These are phyloP conservation scores for Parnassius glacialis DNA, from an alignment of 2,888 invertebrate species.

Conservation along the genomic window DNA sequence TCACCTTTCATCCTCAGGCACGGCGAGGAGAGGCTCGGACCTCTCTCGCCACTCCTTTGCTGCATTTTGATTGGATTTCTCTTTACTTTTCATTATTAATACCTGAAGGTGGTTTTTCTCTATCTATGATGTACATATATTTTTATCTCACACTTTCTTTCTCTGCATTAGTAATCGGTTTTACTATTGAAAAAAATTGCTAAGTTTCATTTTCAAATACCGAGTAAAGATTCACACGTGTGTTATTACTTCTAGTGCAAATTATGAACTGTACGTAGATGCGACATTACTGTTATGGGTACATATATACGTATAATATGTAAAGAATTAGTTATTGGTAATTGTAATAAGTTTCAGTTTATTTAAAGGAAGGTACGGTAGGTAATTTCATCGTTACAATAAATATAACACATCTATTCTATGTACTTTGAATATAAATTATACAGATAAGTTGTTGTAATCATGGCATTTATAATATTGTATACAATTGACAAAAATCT, in stretches of 20 bases:
- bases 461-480: too few species aligned
- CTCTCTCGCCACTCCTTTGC: constrained; percentile 63
- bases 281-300: constrained; percentile 36
- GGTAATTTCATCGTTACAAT: background rate
- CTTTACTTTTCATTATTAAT: constrained; percentile 66
- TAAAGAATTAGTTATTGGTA: constrained; percentile 54
- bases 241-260: constrained; percentile 41
- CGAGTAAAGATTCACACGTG: constrained; percentile 33
- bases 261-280: constrained; percentile 47
- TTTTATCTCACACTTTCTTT: constrained; percentile 13
- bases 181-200: constrained; percentile 26
- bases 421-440: too few species aligned
- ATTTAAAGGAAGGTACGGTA: constrained; percentile 4
- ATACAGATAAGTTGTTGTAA: too few species aligned
- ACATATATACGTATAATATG: constrained; percentile 43
- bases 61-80: constrained; percentile 65
- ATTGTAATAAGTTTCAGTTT: constrained; percentile 44
- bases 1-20: constrained; percentile 79
- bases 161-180: constrained; percentile 18
- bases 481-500: too few species aligned
- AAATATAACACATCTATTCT: constrained; percentile 11
- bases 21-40: constrained; percentile 64
- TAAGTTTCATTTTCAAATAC: background rate
- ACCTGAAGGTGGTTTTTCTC: constrained; percentile 16
- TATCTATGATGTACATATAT: constrained; percentile 10